phyloP scores from a whole-genome alignment of 1,140 invertebrate genomes.

The Catajapyx aquilonaris region DNA sequence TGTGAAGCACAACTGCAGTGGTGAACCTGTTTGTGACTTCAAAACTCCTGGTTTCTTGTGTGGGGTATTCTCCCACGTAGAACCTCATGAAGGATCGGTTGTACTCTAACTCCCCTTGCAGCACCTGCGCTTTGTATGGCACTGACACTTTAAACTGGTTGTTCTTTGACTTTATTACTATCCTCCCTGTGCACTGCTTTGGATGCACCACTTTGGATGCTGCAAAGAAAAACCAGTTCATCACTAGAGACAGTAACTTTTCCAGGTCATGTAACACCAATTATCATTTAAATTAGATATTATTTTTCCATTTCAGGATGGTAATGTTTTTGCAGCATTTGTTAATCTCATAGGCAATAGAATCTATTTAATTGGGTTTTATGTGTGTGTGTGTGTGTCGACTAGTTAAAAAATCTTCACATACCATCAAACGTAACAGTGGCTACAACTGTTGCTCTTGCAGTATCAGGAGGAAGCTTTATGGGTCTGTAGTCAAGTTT shows the following conservation, averaged over 20 bases:
- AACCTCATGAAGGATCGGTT: slow-evolving; percentile 16
- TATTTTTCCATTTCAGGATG: too few relatives aligned
- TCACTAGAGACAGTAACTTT: neutral
- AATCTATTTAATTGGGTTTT: too few relatives aligned
- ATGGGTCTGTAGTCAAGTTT: slow-evolving; percentile 27
- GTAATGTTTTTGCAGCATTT: too few relatives aligned
- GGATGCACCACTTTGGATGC: slow-evolving; percentile 14
- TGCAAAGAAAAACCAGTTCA: slow-evolving; percentile 7
- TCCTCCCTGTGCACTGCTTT: slow-evolving; percentile 25
- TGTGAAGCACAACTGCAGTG: slow-evolving; percentile 27
- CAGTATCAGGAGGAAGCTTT: slow-evolving; percentile 26
- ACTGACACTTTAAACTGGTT: slow-evolving; percentile 21
- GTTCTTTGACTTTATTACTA: slow-evolving; percentile 28
- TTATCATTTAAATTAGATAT: too few relatives aligned
- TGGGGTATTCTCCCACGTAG: slow-evolving; percentile 11
- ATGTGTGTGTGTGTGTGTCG: too few relatives aligned
- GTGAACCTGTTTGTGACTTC: slow-evolving; percentile 28
- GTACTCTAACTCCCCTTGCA: slow-evolving; percentile 20
- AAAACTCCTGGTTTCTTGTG: slow-evolving; percentile 14
- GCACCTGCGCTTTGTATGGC: slow-evolving; percentile 17
- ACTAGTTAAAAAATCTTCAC: too few relatives aligned
- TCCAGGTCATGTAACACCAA: neutral
- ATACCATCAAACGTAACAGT: slow-evolving; percentile 30
- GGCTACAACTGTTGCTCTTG: slow-evolving; percentile 24
- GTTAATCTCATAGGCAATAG: too few relatives aligned